Percentiles rank a stretch among this genome's conserved stretches.
These are phyloP conservation scores for Odontocolon sp. DNA, from an alignment of 2,888 invertebrate species.

Conservation along the genomic window DNA sequence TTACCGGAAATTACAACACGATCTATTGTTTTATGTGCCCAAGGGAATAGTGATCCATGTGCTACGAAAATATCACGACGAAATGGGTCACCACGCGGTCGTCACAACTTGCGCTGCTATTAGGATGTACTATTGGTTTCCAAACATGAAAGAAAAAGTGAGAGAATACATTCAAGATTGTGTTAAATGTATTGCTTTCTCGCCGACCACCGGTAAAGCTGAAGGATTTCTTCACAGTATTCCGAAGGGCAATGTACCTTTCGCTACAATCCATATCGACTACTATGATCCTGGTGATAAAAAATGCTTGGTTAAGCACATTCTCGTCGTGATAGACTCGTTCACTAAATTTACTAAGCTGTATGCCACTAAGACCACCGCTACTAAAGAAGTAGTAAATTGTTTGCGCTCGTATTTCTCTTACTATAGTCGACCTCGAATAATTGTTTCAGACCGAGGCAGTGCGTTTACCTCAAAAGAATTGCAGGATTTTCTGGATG, in stretches of 20 bases:
- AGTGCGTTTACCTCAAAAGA: too few relatives aligned
- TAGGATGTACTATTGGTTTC: neutral
- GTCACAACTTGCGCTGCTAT: constrained; percentile 53
- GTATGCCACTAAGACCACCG: too few relatives aligned
- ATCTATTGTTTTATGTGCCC: constrained; percentile 60
- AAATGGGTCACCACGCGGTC: constrained; percentile 56
- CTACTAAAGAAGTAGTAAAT: too few relatives aligned
- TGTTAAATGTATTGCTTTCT: constrained; percentile 54
- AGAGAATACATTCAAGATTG: constrained; percentile 31
- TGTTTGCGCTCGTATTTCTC: too few relatives aligned
- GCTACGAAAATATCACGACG: constrained; percentile 54
- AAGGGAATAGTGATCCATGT: constrained; percentile 34
- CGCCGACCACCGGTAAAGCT: constrained; percentile 31
- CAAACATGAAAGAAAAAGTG: constrained; percentile 31
- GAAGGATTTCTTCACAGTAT: constrained; percentile 53
- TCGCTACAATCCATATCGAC: constrained; percentile 49
- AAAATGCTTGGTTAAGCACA: neutral
- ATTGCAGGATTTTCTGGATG: too few relatives aligned
- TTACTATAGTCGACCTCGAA: too few relatives aligned
- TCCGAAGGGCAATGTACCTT: too few relatives aligned
- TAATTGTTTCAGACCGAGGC: too few relatives aligned
- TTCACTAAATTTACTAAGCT: too few relatives aligned
- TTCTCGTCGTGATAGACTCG: too few relatives aligned
- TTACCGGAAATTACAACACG: too few relatives aligned
- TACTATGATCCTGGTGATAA: constrained; percentile 30